phyloP scores from a whole-genome alignment of 2,888 invertebrate genomes.

The Parasteatoda lunata region DNA sequence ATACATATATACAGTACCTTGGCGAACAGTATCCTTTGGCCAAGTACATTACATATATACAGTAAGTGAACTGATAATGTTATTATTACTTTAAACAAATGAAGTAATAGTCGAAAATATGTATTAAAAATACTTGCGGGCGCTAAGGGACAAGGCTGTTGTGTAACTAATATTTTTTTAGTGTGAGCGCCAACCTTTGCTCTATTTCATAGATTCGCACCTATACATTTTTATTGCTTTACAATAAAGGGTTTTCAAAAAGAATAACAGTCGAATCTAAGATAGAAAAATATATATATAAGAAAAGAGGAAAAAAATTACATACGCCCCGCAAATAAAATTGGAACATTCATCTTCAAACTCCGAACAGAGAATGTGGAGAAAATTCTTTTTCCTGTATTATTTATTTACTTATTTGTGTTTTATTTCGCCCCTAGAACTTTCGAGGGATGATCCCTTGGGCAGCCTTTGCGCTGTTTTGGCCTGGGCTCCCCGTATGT shows the following conservation, averaged over 20 bases:
- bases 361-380: constrained; percentile 46
- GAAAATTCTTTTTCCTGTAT: constrained; percentile 33
- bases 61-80: too few species aligned
- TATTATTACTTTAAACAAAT: too few species aligned
- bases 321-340: constrained; percentile 31
- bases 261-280: background rate
- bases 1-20: too few species aligned
- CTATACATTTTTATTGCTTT: constrained; percentile 53
- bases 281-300: background rate
- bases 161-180: constrained; percentile 14
- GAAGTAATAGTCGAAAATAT: background rate
- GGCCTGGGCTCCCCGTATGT: constrained; percentile 9
- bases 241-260: constrained; percentile 20
- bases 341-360: constrained; percentile 48
- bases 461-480: constrained; percentile 41
- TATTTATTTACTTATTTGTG: constrained; percentile 50
- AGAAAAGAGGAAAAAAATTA: constrained; percentile 5
- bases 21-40: too few species aligned
- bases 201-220: constrained; percentile 12
- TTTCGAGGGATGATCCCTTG: constrained; percentile 30
- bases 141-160: constrained; percentile 12
- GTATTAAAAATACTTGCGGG: background rate
- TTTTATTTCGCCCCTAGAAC: constrained; percentile 39
- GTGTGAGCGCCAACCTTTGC: constrained; percentile 21
- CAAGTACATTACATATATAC: too few species aligned